Percentiles rank a stretch among this genome's conserved stretches.
These are phyloP conservation scores for Pseudopipra pipra DNA, from an alignment of 2,113 vertebrate genomes.

Conservation along the genomic window DNA sequence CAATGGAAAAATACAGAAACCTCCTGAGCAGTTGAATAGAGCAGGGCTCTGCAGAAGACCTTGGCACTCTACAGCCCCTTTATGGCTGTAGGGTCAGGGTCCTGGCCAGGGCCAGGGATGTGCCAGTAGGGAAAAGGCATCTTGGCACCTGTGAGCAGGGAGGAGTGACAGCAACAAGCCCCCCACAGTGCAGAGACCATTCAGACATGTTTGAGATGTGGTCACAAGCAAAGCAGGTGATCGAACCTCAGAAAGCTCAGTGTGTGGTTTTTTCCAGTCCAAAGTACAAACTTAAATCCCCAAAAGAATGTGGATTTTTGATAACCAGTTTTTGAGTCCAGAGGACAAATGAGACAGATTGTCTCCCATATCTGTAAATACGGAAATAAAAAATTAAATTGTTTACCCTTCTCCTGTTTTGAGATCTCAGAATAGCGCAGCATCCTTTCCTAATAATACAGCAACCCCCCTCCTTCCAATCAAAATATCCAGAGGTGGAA, in stretches of 20 bases:
- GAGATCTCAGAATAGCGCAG: slow-evolving; percentile 26
- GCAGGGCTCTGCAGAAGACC: background rate
- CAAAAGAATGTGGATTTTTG: background rate
- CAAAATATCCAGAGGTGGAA: slow-evolving; percentile 28
- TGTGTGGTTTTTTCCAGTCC: background rate
- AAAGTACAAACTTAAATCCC: background rate
- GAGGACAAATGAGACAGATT: background rate
- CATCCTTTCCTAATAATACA: background rate
- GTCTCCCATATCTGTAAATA: background rate
- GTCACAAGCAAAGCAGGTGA: background rate
- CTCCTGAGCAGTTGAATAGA: fast-evolving
- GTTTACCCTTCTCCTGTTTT: background rate
- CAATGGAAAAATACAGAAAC: background rate
- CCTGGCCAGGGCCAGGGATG: fast-evolving
- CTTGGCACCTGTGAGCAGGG: fast-evolving
- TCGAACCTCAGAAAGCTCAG: background rate
- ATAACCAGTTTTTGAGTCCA: background rate
- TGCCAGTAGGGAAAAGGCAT: background rate
- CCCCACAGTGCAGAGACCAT: fast-evolving
- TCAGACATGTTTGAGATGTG: background rate
- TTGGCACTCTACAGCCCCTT: fast-evolving
- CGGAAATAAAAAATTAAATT: background rate
- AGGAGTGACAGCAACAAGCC: background rate
- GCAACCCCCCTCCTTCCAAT: background rate
- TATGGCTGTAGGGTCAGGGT: fast-evolving